Evolutionary conservation across 2,888 invertebrate genomes (phyloP), one percentile per base, ranked within the genome.

Genomic region (Drosophila gaucha): DNA sequence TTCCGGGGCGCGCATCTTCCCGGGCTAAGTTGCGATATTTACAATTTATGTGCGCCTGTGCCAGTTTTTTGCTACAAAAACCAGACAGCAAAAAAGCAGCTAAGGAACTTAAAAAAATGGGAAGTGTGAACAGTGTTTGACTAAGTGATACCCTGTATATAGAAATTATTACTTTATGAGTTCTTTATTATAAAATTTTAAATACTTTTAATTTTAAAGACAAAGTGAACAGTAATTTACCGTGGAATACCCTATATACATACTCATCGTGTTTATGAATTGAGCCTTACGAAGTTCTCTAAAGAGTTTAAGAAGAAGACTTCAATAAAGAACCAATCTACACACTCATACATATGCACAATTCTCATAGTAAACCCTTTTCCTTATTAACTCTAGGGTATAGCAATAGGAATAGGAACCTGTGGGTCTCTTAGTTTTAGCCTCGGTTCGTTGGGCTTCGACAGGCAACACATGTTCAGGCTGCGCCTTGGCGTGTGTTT

Each of bases 401-500:
- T 33, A 14, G 3, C 20, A 55, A 51, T 57, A 54, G 74, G 65
- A 39, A 41, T 41, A 64, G 64, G 24, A 74, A 73, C 69, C 74
- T 74, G 72, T 65, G 69, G 52, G 28, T 46, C 65, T 44, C 39
- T 28, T 12, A 31, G 63, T 56, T 75, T 62, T 59, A 64, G 69
- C 51, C 69, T 28, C 56, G 58, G 64, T 46, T 47, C 54, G 41
- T 46, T 59, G 39, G 24, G 36, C 60, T 69, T 69, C 78, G 79
- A 80, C 79, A 83, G 80, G 59, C 82, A 76, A 80, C 80, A 80
- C 77, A 79, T 80, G 80, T 82, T 82, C 70, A 22, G 57, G 62
- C 79, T 80, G 84, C 80, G 84, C 75, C 79, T 80, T 57, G 60
- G 78, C 78, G 66, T 74, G 74, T 78, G 84, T 80, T 83, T 80